Conservation (phyloP, 2,888 invertebrate species). For the Thecophora atra region DNA sequence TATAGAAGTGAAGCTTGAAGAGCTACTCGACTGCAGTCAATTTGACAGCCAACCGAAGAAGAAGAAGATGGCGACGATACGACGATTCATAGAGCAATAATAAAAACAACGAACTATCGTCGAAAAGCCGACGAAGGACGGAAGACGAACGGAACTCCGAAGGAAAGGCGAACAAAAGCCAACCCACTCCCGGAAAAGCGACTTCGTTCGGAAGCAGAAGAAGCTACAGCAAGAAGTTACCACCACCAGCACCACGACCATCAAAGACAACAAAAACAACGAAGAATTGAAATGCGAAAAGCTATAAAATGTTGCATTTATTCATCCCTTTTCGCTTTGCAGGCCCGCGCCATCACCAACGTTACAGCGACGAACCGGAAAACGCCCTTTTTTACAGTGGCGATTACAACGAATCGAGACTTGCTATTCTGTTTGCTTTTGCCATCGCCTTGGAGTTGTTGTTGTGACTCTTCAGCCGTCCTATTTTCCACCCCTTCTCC, state of each 20-base stretch:
- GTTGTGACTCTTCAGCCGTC: slow-evolving; percentile 19
- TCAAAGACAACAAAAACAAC: slow-evolving; percentile 37
- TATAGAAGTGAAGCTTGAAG: slow-evolving; percentile 62
- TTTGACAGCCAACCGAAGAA: slow-evolving; percentile 50
- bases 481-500: neutral
- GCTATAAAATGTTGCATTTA: slow-evolving; percentile 57
- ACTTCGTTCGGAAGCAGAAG: neutral
- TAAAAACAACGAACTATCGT: slow-evolving; percentile 20
- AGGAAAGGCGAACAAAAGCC: slow-evolving; percentile 53
- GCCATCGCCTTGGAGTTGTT: slow-evolving; percentile 28
- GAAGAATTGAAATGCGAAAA: slow-evolving; percentile 53
- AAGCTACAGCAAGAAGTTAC: slow-evolving; percentile 5
- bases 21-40: slow-evolving; percentile 60
- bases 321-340: slow-evolving; percentile 36
- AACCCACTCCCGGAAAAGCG: slow-evolving; percentile 50
- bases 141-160: slow-evolving; percentile 32
- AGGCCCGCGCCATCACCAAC: slow-evolving; percentile 32
- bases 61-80: too few species aligned
- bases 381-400: slow-evolving; percentile 60
- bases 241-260: slow-evolving; percentile 37
- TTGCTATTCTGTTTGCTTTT: slow-evolving; percentile 48
- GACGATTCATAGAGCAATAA: slow-evolving; percentile 30
- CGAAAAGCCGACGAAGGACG: slow-evolving; percentile 9
- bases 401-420: slow-evolving; percentile 60
- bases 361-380: slow-evolving; percentile 57